Conservation (phyloP, 1,140 invertebrate species). For the Pseudomyrmex sp. region DNA sequence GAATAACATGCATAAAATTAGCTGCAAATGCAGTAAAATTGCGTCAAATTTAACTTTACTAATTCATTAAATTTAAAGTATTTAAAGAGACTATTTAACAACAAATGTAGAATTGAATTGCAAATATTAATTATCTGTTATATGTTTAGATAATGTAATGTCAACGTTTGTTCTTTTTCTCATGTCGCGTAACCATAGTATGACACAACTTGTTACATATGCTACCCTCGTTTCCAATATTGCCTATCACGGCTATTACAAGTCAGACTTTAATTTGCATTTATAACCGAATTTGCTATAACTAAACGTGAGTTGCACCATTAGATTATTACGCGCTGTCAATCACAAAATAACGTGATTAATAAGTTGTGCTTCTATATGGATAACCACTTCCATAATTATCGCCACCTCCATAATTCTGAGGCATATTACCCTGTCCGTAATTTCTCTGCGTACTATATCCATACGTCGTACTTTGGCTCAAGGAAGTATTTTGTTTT, state of each 20-base stretch:
- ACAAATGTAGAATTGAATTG: slow-evolving; percentile 42
- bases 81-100: slow-evolving; percentile 20
- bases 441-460: slow-evolving; percentile 78
- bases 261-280: slow-evolving; percentile 49
- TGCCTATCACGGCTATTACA: slow-evolving; percentile 29
- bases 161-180: slow-evolving; percentile 27
- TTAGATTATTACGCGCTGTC: slow-evolving; percentile 47
- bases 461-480: slow-evolving; percentile 71
- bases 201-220: background rate
- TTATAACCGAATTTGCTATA: slow-evolving; percentile 29
- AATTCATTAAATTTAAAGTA: slow-evolving; percentile 17
- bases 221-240: background rate
- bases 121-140: slow-evolving; percentile 17
- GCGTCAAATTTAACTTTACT: background rate
- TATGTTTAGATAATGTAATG: slow-evolving; percentile 5
- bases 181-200: background rate
- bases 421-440: slow-evolving; percentile 63
- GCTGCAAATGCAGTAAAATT: slow-evolving; percentile 19
- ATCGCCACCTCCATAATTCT: slow-evolving; percentile 69
- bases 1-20: slow-evolving; percentile 17
- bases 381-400: slow-evolving; percentile 74
- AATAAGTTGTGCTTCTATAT: slow-evolving; percentile 74
- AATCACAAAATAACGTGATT: slow-evolving; percentile 50
- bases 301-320: slow-evolving; percentile 50
- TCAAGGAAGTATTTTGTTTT: slow-evolving; percentile 61